Base-by-base conservation (phyloP, 2,888 invertebrate species). In the Rambutsinella grinnellia region DNA sequence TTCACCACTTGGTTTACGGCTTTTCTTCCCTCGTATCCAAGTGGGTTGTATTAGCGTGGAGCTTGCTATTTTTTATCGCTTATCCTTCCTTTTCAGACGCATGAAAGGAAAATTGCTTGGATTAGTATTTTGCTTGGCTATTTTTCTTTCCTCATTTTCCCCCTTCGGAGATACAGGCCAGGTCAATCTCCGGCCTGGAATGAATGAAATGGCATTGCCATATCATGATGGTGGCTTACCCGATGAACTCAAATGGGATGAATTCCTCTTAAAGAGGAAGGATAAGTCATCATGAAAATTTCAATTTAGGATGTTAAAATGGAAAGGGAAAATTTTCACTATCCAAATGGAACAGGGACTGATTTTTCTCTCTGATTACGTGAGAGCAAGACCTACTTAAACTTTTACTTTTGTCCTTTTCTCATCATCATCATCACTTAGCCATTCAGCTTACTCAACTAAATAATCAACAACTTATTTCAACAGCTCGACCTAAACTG, bases 111-210 rank as follows among this genome's bases (percentile, higher is more conserved):
- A 13, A 13, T 24, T 21, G 46, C 24, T 47, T 26, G 47, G 61
- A n/a, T 27, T 26, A 66, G 27, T 44, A 63, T 46, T 46, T 21
- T 27, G 27, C 49, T 51, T 46, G 65, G 54, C 56, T 66, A 44
- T 46, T 66, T 66, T 56, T 56, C 24, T 44, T 24, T 17, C 46
- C 19, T 36, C 23, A 28, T 27, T 49, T 51, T 63, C 24, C 53
- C 23, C 54, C 54, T 8, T 24, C 28, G 23, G 24, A 15, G 57
- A 74, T 74, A 58, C 74, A 74, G 67, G 74, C 67, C 74, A 74
- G 74, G 74, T 74, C 74, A 74, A 74, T 74, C 74, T 74, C 74
- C 74, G 74, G 56, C 74, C 74, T 74, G 74, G 74, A 74, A 74
- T 74, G 74, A 74, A 74, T 72, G 66, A 60, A 60, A 53, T 23